Percentiles rank a stretch among this genome's conserved stretches.
Evolutionary conservation across 2,888 invertebrate species (phyloP).

Genomic region (Ypsolopha sequella): DNA sequence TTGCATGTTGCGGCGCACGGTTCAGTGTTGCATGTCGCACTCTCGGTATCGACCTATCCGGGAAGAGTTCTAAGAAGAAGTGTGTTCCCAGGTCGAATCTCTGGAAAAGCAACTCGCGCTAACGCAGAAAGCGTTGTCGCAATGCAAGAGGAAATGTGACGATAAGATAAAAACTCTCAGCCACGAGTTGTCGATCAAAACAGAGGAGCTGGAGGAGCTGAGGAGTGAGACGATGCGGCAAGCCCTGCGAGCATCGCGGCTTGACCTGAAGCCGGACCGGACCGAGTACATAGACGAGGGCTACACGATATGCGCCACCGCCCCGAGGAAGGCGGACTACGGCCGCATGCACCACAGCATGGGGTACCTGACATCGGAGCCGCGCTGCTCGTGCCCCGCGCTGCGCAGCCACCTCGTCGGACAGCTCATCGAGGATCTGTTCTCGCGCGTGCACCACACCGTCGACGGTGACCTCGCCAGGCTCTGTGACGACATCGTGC

Average conservation of each 20-base stretch:
- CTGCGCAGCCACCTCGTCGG: slow-evolving; percentile 61
- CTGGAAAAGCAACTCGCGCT: slow-evolving; percentile 70
- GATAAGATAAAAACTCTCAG: slow-evolving; percentile 70
- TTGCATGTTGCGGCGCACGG: no score
- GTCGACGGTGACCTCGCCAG: slow-evolving; percentile 52
- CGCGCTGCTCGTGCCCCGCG: slow-evolving; percentile 56
- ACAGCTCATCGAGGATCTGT: slow-evolving; percentile 58
- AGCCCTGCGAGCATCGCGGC: slow-evolving; percentile 51
- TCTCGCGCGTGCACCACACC: slow-evolving; percentile 54
- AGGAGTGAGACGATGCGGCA: slow-evolving; percentile 57
- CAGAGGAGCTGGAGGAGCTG: slow-evolving; percentile 61
- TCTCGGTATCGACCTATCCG: background rate
- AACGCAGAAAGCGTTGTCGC: slow-evolving; percentile 66
- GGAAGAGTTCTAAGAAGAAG: slow-evolving; percentile 49
- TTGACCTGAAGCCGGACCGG: slow-evolving; percentile 56
- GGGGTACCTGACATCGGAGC: slow-evolving; percentile 54
- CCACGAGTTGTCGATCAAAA: slow-evolving; percentile 70
- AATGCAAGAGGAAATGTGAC: slow-evolving; percentile 63
- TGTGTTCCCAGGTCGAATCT: slow-evolving; percentile 70
- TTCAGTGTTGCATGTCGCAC: no score
- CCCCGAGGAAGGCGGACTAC: slow-evolving; percentile 60
- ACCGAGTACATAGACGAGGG: slow-evolving; percentile 62
- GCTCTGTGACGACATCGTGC: slow-evolving; percentile 46
- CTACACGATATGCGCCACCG: slow-evolving; percentile 57
- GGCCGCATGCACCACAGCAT: slow-evolving; percentile 62